These are phyloP conservation scores for Ommatoiulus sabulosus DNA, from an alignment of 2,888 invertebrate species.

Conservation along the genomic window DNA sequence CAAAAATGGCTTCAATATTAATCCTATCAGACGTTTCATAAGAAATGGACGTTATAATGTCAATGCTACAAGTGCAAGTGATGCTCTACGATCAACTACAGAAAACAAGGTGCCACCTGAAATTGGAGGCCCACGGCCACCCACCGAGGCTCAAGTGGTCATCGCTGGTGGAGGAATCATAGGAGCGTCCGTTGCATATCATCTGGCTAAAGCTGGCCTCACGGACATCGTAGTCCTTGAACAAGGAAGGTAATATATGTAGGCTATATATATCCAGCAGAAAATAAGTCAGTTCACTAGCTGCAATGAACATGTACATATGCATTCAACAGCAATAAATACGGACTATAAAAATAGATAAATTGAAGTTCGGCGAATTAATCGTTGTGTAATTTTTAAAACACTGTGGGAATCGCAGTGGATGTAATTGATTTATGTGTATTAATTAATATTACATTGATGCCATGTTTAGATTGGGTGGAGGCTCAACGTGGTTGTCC, in stretches of 20 bases:
- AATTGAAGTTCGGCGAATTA: no score
- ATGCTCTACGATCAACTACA: not conserved
- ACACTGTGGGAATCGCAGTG: no score
- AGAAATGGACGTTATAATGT: not conserved
- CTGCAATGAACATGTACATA: not conserved
- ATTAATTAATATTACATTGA: no score
- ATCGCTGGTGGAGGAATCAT: conserved; percentile 93
- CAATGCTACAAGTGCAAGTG: not conserved
- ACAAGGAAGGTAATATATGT: conserved; percentile 77
- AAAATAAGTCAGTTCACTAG: not conserved
- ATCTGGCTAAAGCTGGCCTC: conserved; percentile 85
- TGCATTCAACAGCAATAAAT: no score
- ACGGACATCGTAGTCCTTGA: conserved; percentile 87
- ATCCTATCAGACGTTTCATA: not conserved
- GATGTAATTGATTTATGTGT: no score
- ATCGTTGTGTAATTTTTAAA: no score
- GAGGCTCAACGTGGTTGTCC: conserved; percentile 84
- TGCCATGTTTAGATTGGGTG: conserved; percentile 78
- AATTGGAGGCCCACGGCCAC: conserved; percentile 63
- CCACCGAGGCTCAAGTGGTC: conserved; percentile 78
- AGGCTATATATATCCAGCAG: not conserved
- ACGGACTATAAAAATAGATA: no score
- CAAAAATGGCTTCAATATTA: not conserved
- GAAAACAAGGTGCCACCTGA: not conserved
- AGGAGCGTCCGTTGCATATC: conserved; percentile 92